phyloP scores from a whole-genome alignment of 2,888 invertebrate genomes.

The Stomorhina lunata region DNA sequence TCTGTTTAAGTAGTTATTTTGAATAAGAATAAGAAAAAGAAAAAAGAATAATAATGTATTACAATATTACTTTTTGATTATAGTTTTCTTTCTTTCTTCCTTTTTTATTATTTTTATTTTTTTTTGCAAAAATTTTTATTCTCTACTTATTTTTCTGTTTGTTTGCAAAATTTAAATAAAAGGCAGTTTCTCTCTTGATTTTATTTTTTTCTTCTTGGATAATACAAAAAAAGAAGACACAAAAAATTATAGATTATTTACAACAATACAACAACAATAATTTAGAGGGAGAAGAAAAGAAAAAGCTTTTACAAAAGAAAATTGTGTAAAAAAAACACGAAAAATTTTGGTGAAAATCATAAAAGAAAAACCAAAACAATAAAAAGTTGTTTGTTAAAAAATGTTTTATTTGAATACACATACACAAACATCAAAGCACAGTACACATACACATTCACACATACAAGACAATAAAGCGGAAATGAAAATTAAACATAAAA shows the following conservation, averaged over 20 bases:
- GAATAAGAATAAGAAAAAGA: conserved; percentile 30
- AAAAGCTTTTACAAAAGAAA: conserved; percentile 23
- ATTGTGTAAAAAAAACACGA: neutral
- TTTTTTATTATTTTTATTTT: neutral
- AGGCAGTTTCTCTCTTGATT: conserved; percentile 24
- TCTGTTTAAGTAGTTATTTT: conserved; percentile 53
- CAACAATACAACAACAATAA: conserved; percentile 42
- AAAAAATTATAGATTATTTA: conserved; percentile 28
- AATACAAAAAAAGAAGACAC: conserved; percentile 51
- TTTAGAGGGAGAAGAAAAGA: neutral
- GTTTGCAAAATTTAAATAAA: conserved; percentile 33
- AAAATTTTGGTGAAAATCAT: neutral
- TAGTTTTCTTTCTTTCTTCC: conserved; percentile 28
- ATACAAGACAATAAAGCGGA: neutral
- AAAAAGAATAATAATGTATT: conserved; percentile 61
- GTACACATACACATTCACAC: conserved; percentile 6
- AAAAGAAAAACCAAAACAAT: neutral
- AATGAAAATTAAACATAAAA: neutral
- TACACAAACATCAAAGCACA: neutral
- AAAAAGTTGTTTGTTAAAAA: neutral
- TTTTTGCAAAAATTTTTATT: conserved; percentile 12
- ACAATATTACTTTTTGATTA: conserved; percentile 79
- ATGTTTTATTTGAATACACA: neutral
- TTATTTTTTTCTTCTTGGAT: conserved; percentile 8
- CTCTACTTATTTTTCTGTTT: conserved; percentile 6